phyloP scores from a whole-genome alignment of 2,113 vertebrate genomes.

The Turdus rufiventris region DNA sequence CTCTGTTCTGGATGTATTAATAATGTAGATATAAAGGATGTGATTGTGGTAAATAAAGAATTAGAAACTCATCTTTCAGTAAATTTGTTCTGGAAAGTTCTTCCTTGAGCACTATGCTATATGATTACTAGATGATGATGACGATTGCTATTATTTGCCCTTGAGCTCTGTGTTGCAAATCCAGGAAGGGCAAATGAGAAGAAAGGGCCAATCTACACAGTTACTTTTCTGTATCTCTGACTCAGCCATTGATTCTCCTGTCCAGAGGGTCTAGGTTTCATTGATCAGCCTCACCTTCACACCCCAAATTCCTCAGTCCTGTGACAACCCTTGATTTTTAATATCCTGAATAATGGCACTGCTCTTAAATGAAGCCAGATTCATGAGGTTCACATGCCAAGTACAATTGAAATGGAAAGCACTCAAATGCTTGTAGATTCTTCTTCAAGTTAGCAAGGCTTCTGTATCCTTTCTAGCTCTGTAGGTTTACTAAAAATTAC shows the following conservation, averaged over 20 bases:
- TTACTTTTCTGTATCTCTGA: neutral
- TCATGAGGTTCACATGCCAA: neutral
- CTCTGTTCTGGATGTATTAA: neutral
- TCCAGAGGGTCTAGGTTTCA: neutral
- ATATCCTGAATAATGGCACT: neutral
- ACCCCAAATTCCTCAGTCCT: neutral
- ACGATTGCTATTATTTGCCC: neutral
- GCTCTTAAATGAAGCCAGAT: neutral
- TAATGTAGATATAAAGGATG: neutral
- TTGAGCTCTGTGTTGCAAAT: neutral
- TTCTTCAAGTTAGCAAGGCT: neutral
- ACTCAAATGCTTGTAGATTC: neutral
- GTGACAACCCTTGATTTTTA: neutral
- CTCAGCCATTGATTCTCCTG: neutral
- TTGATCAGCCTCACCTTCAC: neutral
- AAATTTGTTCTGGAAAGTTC: neutral
- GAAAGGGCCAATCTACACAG: neutral
- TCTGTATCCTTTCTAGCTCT: neutral
- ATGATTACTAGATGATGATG: neutral
- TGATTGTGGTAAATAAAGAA: neutral
- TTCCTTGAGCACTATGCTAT: neutral
- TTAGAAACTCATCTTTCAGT: neutral
- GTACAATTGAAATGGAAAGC: neutral
- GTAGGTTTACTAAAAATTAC: neutral
- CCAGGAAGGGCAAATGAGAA: neutral